Evolutionary conservation across 2,888 invertebrate species (phyloP).

Genomic region (Lasioglossum malachurum): DNA sequence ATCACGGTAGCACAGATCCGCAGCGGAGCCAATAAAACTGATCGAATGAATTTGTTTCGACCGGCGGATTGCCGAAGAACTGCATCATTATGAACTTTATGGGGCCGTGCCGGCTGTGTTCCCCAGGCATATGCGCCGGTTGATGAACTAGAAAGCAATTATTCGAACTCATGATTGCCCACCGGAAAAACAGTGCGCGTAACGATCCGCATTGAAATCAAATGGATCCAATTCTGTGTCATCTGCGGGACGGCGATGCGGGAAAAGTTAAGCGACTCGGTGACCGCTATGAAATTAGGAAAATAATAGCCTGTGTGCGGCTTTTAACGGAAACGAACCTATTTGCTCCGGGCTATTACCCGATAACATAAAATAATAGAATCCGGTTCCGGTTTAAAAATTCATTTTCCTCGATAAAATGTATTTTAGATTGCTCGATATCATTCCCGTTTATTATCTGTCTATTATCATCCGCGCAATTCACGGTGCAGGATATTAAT

Average conservation of each 20-base stretch:
- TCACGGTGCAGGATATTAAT: not conserved
- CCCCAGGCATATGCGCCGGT: constrained; percentile 25
- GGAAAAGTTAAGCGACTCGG: constrained; percentile 19
- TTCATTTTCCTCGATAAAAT: not conserved
- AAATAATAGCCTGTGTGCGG: not conserved
- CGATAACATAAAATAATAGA: constrained; percentile 1
- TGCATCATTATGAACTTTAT: constrained; percentile 55
- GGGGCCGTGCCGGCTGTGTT: constrained; percentile 35
- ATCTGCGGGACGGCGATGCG: constrained; percentile 16
- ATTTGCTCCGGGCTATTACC: not conserved
- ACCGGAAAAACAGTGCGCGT: not conserved
- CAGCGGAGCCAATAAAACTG: constrained; percentile 24
- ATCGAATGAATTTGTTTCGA: constrained; percentile 42
- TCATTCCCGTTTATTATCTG: not conserved
- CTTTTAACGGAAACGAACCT: not conserved
- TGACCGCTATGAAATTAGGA: not conserved
- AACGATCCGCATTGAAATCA: not conserved
- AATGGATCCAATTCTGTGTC: constrained; percentile 30
- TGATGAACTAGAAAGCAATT: constrained; percentile 53
- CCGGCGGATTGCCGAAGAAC: constrained; percentile 34
- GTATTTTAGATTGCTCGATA: not conserved
- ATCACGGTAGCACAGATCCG: not conserved
- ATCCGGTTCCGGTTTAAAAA: not conserved
- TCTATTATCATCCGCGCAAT: not conserved
- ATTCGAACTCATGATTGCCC: constrained; percentile 37